Percentiles rank a stretch among this genome's conserved stretches.
Evolutionary conservation across 2,888 invertebrate species (phyloP).

Genomic region (Dicranocentrus wangi): DNA sequence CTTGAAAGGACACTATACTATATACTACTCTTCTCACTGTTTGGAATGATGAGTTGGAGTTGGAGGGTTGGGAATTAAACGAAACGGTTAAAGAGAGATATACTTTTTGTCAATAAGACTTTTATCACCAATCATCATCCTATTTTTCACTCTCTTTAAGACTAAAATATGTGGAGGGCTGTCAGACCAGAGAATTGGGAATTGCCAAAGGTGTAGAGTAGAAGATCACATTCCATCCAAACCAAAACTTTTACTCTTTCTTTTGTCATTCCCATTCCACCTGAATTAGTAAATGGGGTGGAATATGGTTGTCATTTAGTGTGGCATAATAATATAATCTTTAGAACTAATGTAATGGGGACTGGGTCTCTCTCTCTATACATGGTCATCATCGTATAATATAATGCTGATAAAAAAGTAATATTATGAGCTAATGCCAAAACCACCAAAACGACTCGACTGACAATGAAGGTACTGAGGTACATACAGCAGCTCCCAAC

Average conservation of each 20-base stretch:
- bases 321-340: too few species aligned
- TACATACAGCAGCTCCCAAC: too few species aligned
- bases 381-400: too few species aligned
- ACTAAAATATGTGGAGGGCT: not conserved
- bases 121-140: not conserved
- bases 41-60: not conserved
- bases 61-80: not conserved
- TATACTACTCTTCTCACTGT: too few species aligned
- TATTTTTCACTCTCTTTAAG: not conserved
- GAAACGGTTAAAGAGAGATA: not conserved
- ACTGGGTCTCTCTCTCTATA: slow-evolving; percentile 41
- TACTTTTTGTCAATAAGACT: not conserved
- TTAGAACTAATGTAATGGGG: slow-evolving; percentile 10
- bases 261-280: not conserved
- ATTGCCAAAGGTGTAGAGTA: too few species aligned
- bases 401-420: slow-evolving; percentile 44
- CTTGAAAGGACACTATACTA: not conserved
- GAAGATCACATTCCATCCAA: too few species aligned
- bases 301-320: not conserved
- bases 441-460: too few species aligned
- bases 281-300: not conserved
- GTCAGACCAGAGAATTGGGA: too few species aligned
- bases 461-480: too few species aligned
- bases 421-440: slow-evolving; percentile 35
- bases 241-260: not conserved